Base-by-base conservation (phyloP, 2,797 vertebrate species). In the Cyclura pinguis region DNA sequence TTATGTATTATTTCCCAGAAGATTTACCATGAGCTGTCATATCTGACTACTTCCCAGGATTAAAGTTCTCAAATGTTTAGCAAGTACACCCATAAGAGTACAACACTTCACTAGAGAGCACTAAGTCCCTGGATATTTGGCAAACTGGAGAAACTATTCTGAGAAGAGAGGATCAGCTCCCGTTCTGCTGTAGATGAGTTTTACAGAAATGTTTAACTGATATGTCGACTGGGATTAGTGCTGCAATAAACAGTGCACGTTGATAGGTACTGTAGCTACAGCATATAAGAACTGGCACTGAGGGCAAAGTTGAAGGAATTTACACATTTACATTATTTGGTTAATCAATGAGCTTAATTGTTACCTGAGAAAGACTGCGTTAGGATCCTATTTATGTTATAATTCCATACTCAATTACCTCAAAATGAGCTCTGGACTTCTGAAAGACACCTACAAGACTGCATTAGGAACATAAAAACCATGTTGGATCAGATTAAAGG, bases 21-120 rank as follows among this genome's bases (percentile, higher is more conserved):
- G 92, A 95, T 96, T 96, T 95, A 92, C 92, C 86, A 94, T 20
- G 90, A 88, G 89, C 93, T 91, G 93, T 20, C 92, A 85, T 90
- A 90, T 89, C 88, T 86, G 93, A 89, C 85, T 47, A 38, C 90
- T 92, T 80, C 91, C 92, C 88, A 84, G 94, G 89, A 92, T 94
- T 78, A 91, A 77, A 82, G 87, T 67, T 87, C 80, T 13, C 0
- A 18, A 89, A 85, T 74, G 73, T 77, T 5, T n/a, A 78, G 86
- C 0, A 1, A 92, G 86, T 80, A 42, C 57, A 62, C 18, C 74
- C 42, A 52, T 55, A 80, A 0, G 0, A 89, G 88, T 85, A 32
- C 67, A 86, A 86, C 88, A 80, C 86, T 87, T 84, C 35, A 38
- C 90, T 27, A 89, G 89, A 92, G 86, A 95, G 92, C 92, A 91